Conservation (phyloP, 2,888 invertebrate species). For the Morpho achilles region DNA sequence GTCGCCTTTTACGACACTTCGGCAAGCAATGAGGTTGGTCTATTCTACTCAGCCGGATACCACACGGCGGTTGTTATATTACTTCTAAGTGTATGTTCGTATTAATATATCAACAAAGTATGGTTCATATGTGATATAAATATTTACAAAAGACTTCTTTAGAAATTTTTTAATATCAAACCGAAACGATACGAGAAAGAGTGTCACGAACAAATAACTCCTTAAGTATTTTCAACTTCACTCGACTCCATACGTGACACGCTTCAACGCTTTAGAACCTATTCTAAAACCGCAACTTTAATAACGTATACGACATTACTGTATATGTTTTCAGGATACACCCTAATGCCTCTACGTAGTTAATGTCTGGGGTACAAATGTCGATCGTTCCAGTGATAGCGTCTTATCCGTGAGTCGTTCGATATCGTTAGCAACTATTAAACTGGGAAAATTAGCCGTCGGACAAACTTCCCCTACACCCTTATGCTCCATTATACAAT, state of each 20-base stretch:
- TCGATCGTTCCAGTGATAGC: conserved; percentile 21
- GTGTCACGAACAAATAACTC: conserved; percentile 11
- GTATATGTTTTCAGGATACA: neutral
- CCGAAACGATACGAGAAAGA: conserved; percentile 3
- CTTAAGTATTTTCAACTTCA: conserved; percentile 13
- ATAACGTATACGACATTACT: no score
- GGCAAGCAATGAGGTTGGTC: no score
- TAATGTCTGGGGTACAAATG: conserved; percentile 17
- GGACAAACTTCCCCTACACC: conserved; percentile 47
- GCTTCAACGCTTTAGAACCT: conserved; percentile 4
- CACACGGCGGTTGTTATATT: no score
- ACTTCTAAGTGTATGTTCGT: no score
- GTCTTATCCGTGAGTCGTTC: conserved; percentile 27
- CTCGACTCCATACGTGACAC: conserved; percentile 14
- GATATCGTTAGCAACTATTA: conserved; percentile 58
- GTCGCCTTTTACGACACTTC: no score
- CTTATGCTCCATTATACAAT: conserved; percentile 36
- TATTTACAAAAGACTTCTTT: no score
- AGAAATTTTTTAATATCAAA: neutral
- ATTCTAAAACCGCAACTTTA: conserved; percentile 3
- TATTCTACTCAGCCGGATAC: no score
- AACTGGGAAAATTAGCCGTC: conserved; percentile 51
- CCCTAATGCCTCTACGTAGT: neutral
- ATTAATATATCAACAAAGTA: no score
- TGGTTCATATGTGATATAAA: no score